phyloP scores from a whole-genome alignment of 2,797 vertebrate genomes.

The Onychomys torridus region DNA sequence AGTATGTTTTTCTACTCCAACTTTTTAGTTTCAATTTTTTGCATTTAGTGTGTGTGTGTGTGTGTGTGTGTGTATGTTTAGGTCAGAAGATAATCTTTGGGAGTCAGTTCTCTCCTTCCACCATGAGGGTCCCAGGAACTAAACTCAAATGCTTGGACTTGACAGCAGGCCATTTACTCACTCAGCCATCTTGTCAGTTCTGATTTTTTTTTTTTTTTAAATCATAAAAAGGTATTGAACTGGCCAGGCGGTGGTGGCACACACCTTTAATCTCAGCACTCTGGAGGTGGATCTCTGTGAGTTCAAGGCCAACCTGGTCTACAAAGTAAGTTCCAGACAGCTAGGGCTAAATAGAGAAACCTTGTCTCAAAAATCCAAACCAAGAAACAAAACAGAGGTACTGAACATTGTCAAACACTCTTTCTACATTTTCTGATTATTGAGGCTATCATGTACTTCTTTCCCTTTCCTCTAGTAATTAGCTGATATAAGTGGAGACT shows the following conservation, averaged over 20 bases:
- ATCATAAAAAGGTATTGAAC: background rate
- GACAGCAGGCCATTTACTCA: background rate
- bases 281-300: background rate
- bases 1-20: background rate
- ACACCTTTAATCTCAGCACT: background rate
- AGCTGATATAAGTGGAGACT: background rate
- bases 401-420: background rate
- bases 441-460: background rate
- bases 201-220: background rate
- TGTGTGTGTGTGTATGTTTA: background rate
- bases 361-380: background rate
- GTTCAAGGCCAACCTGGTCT: background rate
- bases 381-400: background rate
- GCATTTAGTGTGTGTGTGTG: background rate
- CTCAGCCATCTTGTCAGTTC: background rate
- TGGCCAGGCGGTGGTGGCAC: background rate
- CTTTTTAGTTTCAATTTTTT: background rate
- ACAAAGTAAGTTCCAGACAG: background rate
- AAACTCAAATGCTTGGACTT: background rate
- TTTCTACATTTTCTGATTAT: background rate
- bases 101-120: background rate
- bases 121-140: background rate
- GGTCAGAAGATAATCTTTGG: background rate
- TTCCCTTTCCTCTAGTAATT: background rate
- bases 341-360: background rate